phyloP scores from a whole-genome alignment of 2,888 invertebrate genomes.

The Lithophane semibrunnea region DNA sequence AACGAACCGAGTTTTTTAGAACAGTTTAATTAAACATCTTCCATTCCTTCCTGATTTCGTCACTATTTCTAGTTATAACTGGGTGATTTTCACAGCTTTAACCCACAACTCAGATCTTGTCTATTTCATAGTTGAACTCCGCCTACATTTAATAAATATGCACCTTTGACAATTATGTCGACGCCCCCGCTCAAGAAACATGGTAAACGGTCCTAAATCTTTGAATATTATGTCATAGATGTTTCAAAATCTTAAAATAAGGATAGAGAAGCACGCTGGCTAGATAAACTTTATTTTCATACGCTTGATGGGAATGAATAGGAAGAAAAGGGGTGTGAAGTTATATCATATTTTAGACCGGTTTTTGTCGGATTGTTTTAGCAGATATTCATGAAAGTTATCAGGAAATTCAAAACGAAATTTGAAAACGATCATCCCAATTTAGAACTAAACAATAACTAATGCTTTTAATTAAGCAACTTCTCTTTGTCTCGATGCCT shows the following conservation, averaged over 20 bases:
- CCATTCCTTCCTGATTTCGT: slow-evolving; percentile 13
- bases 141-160: slow-evolving; percentile 54
- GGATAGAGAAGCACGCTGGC: background rate
- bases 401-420: background rate
- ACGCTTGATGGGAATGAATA: background rate
- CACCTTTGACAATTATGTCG: slow-evolving; percentile 49
- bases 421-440: background rate
- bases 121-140: slow-evolving; percentile 23
- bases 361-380: background rate
- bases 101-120: slow-evolving; percentile 12
- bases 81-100: slow-evolving; percentile 1
- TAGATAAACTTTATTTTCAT: background rate
- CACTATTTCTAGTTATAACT: slow-evolving; percentile 14
- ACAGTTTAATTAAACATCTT: slow-evolving; percentile 8
- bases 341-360: background rate
- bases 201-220: slow-evolving; percentile 18
- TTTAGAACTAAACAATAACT: background rate
- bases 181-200: slow-evolving; percentile 47
- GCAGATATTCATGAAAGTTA: background rate
- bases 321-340: background rate
- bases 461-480: slow-evolving; percentile 6
- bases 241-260: slow-evolving; percentile 24
- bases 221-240: slow-evolving; percentile 38
- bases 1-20: slow-evolving; percentile 25
- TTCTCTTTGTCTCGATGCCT: too few species aligned